These are phyloP conservation scores for Cosmia pyralina DNA, from an alignment of 2,888 invertebrate species.

Conservation along the genomic window DNA sequence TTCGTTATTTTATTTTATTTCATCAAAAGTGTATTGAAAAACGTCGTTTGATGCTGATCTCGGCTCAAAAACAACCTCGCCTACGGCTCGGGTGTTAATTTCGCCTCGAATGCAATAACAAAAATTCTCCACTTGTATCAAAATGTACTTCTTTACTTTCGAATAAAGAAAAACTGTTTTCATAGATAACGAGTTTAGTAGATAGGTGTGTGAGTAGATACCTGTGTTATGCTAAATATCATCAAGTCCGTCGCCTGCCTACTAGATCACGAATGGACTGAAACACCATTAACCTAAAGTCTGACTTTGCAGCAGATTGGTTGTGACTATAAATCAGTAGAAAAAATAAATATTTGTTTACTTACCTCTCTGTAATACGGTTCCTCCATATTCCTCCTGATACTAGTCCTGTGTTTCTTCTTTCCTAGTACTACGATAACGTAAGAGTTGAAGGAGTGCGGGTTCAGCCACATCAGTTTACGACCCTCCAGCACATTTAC, in stretches of 20 bases:
- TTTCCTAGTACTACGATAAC: constrained; percentile 92
- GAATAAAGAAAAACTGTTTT: background rate
- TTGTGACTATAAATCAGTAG: background rate
- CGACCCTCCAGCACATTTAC: constrained; percentile 92
- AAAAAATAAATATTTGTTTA: background rate
- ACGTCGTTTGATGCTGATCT: too few species aligned
- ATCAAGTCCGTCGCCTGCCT: background rate
- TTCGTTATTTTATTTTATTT: too few species aligned
- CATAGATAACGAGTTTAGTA: background rate
- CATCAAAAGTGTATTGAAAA: too few species aligned
- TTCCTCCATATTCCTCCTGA: constrained; percentile 90
- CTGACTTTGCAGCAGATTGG: background rate
- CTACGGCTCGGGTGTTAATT: too few species aligned
- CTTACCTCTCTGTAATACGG: constrained; percentile 93
- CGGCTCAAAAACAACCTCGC: too few species aligned
- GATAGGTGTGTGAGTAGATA: too few species aligned
- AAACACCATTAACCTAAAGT: background rate
- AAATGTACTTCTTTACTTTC: background rate
- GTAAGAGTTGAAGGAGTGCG: constrained; percentile 90
- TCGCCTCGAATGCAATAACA: too few species aligned
- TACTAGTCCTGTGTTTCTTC: constrained; percentile 90
- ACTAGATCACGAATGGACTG: background rate
- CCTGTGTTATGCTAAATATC: background rate
- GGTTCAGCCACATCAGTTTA: constrained; percentile 87
- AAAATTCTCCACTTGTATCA: too few species aligned